These are phyloP conservation scores for Nipponacmea schrenckii DNA, from an alignment of 2,888 invertebrate genomes.

Conservation along the genomic window DNA sequence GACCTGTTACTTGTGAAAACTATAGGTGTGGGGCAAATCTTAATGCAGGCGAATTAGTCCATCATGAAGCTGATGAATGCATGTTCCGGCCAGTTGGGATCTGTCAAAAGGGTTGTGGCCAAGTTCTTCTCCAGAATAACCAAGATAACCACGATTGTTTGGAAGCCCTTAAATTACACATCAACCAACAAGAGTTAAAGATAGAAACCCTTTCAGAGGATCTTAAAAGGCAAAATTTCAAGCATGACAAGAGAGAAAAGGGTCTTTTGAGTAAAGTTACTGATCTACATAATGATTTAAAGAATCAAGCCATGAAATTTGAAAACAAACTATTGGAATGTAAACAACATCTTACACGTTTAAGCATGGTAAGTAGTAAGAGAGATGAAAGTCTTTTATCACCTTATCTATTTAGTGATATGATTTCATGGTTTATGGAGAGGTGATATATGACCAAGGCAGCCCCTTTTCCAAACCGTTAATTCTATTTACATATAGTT, in stretches of 20 bases:
- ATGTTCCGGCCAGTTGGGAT: constrained; percentile 45
- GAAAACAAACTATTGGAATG: constrained; percentile 36
- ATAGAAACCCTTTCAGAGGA: constrained; percentile 41
- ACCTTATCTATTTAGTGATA: neutral
- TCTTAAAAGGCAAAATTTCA: constrained; percentile 31
- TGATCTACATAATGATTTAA: constrained; percentile 41
- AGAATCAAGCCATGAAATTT: constrained; percentile 43
- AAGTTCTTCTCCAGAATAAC: constrained; percentile 36
- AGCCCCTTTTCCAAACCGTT: neutral
- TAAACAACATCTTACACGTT: neutral
- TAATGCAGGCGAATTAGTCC: constrained; percentile 31
- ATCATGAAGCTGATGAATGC: constrained; percentile 45
- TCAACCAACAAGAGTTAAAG: constrained; percentile 41
- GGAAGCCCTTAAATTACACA: constrained; percentile 38
- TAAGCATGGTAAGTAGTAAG: neutral
- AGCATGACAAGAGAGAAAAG: constrained; percentile 43
- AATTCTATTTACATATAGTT: too few relatives aligned
- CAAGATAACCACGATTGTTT: constrained; percentile 45
- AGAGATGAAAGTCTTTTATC: neutral
- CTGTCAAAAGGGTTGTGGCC: constrained; percentile 51
- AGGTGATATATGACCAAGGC: neutral
- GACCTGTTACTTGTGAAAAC: constrained; percentile 45
- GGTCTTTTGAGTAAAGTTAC: constrained; percentile 43
- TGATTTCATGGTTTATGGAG: neutral
- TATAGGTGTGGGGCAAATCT: constrained; percentile 42